These are phyloP conservation scores for Stenurella melanura DNA, from an alignment of 2,888 invertebrate genomes.

Conservation along the genomic window DNA sequence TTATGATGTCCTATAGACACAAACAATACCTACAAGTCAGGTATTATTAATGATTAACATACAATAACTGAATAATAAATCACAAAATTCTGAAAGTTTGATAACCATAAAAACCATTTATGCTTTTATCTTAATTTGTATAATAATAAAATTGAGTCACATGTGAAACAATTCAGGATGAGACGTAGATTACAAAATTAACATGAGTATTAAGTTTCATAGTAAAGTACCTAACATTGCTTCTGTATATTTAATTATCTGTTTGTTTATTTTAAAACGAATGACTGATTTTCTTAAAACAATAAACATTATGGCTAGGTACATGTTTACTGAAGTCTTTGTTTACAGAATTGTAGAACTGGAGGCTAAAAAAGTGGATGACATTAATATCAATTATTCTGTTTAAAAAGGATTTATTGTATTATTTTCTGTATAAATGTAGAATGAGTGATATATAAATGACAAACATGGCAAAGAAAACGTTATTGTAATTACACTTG, in stretches of 20 bases:
- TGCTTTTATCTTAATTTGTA: background rate
- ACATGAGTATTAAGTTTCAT: background rate
- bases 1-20: too few species aligned
- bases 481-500: background rate
- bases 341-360: background rate
- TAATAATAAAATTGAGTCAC: slow-evolving; percentile 8
- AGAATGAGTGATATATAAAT: background rate
- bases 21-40: too few species aligned
- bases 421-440: slow-evolving; percentile 1
- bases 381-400: background rate
- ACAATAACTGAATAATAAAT: too few species aligned
- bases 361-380: background rate
- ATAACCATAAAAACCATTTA: too few species aligned
- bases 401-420: background rate
- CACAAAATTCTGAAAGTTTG: too few species aligned
- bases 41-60: too few species aligned
- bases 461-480: background rate
- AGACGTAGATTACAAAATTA: slow-evolving; percentile 6
- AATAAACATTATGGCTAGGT: background rate
- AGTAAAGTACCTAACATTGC: background rate
- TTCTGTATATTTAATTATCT: background rate
- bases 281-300: background rate
- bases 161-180: background rate
- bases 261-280: slow-evolving; percentile 1
- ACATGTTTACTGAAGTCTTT: background rate